Base-by-base conservation (phyloP, 2,113 vertebrate genomes). In the Campylorhamphus procurvoides region DNA sequence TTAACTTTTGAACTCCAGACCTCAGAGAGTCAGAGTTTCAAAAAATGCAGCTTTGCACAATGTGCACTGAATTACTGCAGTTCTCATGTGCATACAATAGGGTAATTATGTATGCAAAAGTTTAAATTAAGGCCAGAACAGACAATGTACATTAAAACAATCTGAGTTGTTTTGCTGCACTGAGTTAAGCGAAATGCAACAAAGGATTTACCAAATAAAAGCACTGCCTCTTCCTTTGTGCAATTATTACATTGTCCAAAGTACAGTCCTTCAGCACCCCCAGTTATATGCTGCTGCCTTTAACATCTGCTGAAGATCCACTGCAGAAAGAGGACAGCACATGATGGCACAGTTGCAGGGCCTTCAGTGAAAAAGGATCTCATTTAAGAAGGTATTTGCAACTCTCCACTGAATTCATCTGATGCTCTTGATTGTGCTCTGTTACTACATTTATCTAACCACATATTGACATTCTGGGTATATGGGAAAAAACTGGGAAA, bases 1-100 rank as follows among this genome's bases (percentile, higher is more conserved):
- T 82, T 94, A 91, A 95, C 94, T 93, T 95, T 84, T 94, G 94
- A 95, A 93, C 91, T 89, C 66, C n/a, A 72, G 84, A 60, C 84
- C 87, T 95, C 66, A 68, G 84, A 83, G 71, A 92, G 64, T 19
- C 2, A 0, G 60, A 92, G 53, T 73, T 87, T 82, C 74, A 92
- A 92, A 95, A 91, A 87, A 60, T 13, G 53, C 62, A 89, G 89
- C 62, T 91, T 84, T 89, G 49, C 33, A 56, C 3, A 16, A 73
- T 60, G 52, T 72, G 44, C 56, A 53, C 19, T 46, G 74, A 93
- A 91, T 77, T 84, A 75, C 28, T 82, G 52, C 81, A 82, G 84
- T 72, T 89, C 89, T 87, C 44, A 46, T 7, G n/a, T 68, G 71
- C 56, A 31, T 56, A 60, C n/a, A 62, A 31, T 14, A 9, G 9